These are phyloP conservation scores for Ennomos erosarius DNA, from an alignment of 2,888 invertebrate genomes.

Conservation along the genomic window DNA sequence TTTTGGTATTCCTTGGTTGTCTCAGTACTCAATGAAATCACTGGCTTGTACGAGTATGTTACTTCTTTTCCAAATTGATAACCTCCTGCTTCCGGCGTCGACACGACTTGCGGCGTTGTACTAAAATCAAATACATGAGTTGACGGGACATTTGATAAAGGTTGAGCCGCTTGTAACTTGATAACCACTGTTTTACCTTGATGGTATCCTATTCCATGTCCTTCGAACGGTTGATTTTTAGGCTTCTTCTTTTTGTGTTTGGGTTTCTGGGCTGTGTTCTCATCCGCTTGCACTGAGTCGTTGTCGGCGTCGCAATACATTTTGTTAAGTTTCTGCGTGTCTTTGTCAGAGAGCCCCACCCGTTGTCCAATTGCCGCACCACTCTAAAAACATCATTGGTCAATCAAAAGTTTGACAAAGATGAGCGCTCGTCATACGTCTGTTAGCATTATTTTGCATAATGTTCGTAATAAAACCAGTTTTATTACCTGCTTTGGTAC, in stretches of 20 bases:
- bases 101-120: conserved; percentile 71
- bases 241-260: conserved; percentile 64
- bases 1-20: conserved; percentile 31
- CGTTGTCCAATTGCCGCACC: conserved; percentile 85
- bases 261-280: conserved; percentile 56
- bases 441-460: conserved; percentile 14
- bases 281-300: conserved; percentile 54
- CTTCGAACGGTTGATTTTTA: conserved; percentile 75
- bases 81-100: conserved; percentile 61
- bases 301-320: conserved; percentile 84
- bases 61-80: conserved; percentile 63
- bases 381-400: conserved; percentile 53
- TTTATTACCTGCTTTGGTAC: conserved; percentile 81
- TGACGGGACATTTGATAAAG: conserved; percentile 61
- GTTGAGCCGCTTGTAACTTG: conserved; percentile 70
- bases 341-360: conserved; percentile 83
- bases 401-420: conserved; percentile 1
- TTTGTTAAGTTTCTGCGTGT: conserved; percentile 82
- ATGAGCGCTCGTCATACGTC: neutral
- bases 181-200: conserved; percentile 81
- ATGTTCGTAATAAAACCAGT: conserved; percentile 20
- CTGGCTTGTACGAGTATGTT: conserved; percentile 47
- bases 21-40: conserved; percentile 20
- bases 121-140: conserved; percentile 77
- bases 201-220: conserved; percentile 79